Evolutionary conservation across 2,113 vertebrate genomes (phyloP), one percentile per base, ranked within the genome.

Genomic region (Apteryx owenii): DNA sequence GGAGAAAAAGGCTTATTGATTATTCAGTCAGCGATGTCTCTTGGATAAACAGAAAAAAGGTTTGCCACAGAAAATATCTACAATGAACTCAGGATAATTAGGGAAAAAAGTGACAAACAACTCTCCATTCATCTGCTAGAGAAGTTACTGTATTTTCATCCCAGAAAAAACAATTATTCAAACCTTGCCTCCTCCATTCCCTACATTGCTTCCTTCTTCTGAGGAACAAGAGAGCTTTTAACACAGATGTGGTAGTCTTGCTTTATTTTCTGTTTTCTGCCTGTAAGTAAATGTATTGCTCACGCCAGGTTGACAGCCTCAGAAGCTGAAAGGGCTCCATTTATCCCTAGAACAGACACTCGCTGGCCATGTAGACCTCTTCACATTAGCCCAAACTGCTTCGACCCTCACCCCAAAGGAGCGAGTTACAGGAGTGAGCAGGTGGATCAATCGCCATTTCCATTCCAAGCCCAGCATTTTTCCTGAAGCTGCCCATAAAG

Each of bases 41-140:
- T 90, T 76, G 93, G 81, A 94, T 96, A 96, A 96, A 97, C 80
- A 97, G 87, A 90, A 70, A 88, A 95, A 97, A 96, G 70, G 79
- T 84, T 97, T 84, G 70, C 62, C 92, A 91, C 88, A 96, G 95
- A 95, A 97, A 97, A 75, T 53, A 94, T 82, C 80, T 80, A 96
- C 86, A 96, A 96, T 94, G 88, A 95, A 96, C 81, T 94, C 83
- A 68, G 94, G 81, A 93, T 96, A 95, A 97, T 93, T 96, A 95
- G 51, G 58, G 23, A 0, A 2, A 48, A 81, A 93, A 89, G 69
- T 46, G 8, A 93, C 85, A 92, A 97, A 95, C 76, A 96, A 83
- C 29, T 65, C 81, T 69, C 95, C 69, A 90, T 94, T 95, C 87
- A 96, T 83, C 70, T 93, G 29, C 65, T 80, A 36, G 78, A 95